Base-by-base conservation (phyloP, 2,113 vertebrate genomes). In the Pseudorhombus dupliciocellatus region DNA sequence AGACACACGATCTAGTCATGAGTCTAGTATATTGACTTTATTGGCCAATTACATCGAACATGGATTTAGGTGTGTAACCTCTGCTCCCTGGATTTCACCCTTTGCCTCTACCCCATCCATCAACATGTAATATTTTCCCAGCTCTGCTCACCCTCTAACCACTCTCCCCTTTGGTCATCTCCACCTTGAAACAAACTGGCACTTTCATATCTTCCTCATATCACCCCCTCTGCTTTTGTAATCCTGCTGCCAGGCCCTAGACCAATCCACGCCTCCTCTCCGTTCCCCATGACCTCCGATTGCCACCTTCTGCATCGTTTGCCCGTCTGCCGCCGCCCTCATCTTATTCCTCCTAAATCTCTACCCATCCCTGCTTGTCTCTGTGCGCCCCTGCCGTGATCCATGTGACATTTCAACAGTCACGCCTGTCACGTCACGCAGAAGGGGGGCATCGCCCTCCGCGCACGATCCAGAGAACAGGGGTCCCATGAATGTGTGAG, bases 371-470 rank as follows among this genome's bases (percentile, higher is more conserved):
- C 34, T 66, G n/a, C 71, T 18, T 11, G 69, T 77, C 69, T n/a
- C 57, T 15, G 25, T 34, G 25, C 7, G 25, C 71, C 48, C 64
- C 77, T 11, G 57, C 83, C 81, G 73, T 77, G 86, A 92, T 90
- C 89, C 58, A 24, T 77, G 63, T 91, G 89, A 87, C 88, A 91
- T 92, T 91, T 91, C 75, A 9, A 61, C 84, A 87, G 87, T 85
- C 90, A 92, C 83, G 83, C 69, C 82, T 84, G 83, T 73, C 89
- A 79, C 69, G 48, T 62, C 57, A 59, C 70, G 24, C 57, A 18
- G 66, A 50, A 55, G 62, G 70, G 26, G 75, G 52, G 54, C 64
- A 12, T 28, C 55, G 74, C 56, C 76, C 78, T 70, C 55, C 4
- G 18, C 26, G 46, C 59, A 6, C 40, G 12, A 37, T 48, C 44